Conservation (phyloP, 2,113 vertebrate species). For the Dendrocopos noguchii region DNA sequence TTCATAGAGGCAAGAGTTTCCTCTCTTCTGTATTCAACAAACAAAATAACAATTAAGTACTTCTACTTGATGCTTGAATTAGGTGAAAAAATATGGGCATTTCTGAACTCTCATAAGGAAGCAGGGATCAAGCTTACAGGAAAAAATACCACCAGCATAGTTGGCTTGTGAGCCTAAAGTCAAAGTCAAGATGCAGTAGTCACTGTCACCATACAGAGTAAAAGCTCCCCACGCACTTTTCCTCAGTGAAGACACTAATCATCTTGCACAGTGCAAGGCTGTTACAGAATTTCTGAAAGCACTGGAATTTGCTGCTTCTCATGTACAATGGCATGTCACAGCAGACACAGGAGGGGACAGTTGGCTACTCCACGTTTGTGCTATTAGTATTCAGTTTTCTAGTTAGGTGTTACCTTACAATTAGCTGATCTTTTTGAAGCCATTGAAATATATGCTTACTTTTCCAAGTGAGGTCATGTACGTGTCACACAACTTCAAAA, state of each 20-base stretch:
- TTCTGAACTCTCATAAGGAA: not conserved
- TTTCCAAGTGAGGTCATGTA: not conserved
- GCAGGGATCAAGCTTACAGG: not conserved
- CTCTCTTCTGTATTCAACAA: not conserved
- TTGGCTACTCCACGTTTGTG: no score
- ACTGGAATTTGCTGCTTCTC: not conserved
- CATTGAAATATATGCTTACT: not conserved
- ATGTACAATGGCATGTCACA: not conserved
- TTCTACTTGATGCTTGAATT: not conserved
- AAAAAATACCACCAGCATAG: not conserved
- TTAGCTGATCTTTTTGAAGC: not conserved
- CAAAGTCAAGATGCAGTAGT: not conserved
- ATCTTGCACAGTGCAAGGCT: not conserved
- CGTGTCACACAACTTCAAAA: not conserved
- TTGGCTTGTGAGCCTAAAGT: not conserved
- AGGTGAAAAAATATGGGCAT: rapidly evolving
- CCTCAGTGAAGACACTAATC: not conserved
- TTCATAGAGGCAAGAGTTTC: not conserved
- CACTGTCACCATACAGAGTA: not conserved
- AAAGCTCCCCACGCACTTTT: not conserved
- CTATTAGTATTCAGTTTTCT: not conserved
- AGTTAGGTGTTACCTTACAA: not conserved
- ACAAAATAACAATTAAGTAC: not conserved
- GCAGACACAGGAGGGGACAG: not conserved
- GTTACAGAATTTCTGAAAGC: not conserved